Evolutionary conservation across 2,113 vertebrate genomes (phyloP).

Genomic region (human (Homo sapiens)): DNA sequence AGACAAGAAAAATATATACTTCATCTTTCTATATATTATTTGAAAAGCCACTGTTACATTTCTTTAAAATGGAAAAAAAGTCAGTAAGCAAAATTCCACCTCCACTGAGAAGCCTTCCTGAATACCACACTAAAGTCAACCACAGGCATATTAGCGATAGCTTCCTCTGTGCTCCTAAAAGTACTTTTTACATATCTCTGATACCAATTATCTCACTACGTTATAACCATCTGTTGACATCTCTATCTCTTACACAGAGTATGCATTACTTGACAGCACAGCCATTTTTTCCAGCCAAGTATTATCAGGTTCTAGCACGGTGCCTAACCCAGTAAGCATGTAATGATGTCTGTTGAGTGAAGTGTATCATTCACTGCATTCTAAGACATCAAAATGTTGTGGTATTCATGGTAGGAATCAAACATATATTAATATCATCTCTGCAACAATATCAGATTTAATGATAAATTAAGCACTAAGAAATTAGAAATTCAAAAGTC

Average conservation of each 20-base stretch:
- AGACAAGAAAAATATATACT: background rate
- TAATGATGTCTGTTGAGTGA: background rate
- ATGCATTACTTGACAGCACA: background rate
- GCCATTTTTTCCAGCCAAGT: background rate
- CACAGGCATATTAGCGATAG: no score
- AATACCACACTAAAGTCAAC: background rate
- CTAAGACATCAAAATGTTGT: constrained; percentile 17
- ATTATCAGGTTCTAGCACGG: background rate
- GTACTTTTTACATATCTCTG: background rate
- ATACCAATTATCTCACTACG: background rate
- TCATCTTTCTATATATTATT: constrained; percentile 29
- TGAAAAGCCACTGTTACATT: constrained; percentile 17
- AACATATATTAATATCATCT: background rate
- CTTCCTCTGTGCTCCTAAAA: background rate
- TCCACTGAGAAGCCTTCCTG: background rate
- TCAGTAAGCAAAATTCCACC: background rate
- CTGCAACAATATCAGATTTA: constrained; percentile 2
- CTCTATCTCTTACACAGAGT: background rate
- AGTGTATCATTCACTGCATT: background rate
- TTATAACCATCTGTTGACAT: constrained; percentile 3
- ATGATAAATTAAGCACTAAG: constrained; percentile 2
- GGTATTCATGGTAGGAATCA: background rate
- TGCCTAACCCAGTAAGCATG: background rate
- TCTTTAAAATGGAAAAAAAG: constrained; percentile 1
- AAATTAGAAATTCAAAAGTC: constrained; percentile 45